Evolutionary conservation across 2,113 vertebrate species (phyloP), one percentile per base, ranked within the genome.

Genomic region (Numenius arquata): DNA sequence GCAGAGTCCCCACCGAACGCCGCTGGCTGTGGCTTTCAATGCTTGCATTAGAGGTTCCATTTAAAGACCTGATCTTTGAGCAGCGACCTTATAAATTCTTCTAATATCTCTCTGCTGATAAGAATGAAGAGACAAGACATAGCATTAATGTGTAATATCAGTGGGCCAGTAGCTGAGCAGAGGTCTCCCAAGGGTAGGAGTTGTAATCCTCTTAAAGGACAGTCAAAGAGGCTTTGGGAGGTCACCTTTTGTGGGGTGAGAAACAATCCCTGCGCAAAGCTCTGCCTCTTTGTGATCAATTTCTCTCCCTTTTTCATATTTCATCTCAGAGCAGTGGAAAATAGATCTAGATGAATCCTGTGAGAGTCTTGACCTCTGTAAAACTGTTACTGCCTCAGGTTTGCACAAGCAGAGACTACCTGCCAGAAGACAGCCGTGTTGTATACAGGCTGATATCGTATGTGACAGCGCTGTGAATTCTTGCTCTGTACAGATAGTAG

Each of bases 201-300:
- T 80, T 6, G 8, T 94, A 93, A 92, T 94, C 91, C 83, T 92
- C 77, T 91, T 96, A 88, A 7, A 52, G 55, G 47, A 94, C 63
- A 90, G 62, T 87, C 82, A 72, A 34, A 95, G 85, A 96, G 79
- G 75, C 79, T 92, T 89, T 80, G 81, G 62, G 77, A 92, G 77
- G 84, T 95, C 89, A 71, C 74, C 84, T 91, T 79, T 70, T 81
- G 65, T 0, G 0, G 74, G n/a, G 75, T 72, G 65, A 85, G 90
- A 86, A 84, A 21, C 38, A 72, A 53, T 80, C 62, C 26, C 38
- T 36, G 34, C 2, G 8, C 2, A 2, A 70, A 81, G 29, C 80
- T 81, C 43, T 88, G 16, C 40, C 13, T 76, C 45, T 84, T 32
- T 48, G 8, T 70, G 72, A 70, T 83, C 80, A 26, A 2, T 78